Conservation (phyloP, 1,140 invertebrate species). For the Bathynomus jamesi region DNA sequence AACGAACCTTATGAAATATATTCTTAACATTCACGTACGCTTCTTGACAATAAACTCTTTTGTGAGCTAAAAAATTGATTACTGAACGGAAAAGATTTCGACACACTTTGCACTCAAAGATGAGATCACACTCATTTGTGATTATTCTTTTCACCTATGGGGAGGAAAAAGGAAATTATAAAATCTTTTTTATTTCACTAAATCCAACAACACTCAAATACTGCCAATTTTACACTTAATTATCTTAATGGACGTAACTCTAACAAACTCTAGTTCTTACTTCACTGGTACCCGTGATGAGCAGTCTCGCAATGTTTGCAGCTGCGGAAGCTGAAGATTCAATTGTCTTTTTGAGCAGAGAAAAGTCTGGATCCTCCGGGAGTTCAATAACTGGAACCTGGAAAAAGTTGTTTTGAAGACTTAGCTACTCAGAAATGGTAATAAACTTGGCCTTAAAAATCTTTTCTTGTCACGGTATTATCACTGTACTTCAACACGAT, state of each 20-base stretch:
- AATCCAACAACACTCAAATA: neutral
- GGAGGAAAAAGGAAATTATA: no score
- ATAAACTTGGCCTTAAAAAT: no score
- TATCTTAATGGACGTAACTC: neutral
- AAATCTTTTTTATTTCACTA: no score
- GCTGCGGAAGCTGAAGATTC: slow-evolving; percentile 19
- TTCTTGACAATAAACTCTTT: slow-evolving; percentile 60
- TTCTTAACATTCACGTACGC: neutral
- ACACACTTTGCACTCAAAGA: slow-evolving; percentile 77
- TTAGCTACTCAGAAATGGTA: no score
- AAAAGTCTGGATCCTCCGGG: slow-evolving; percentile 32
- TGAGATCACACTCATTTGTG: slow-evolving; percentile 66
- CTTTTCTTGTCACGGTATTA: no score
- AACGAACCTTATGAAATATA: neutral
- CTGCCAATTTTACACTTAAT: neutral
- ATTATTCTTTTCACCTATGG: slow-evolving; percentile 61
- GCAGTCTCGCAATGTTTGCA: slow-evolving; percentile 19
- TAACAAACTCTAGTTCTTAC: slow-evolving; percentile 5
- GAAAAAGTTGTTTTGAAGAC: no score
- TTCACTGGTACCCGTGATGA: slow-evolving; percentile 25
- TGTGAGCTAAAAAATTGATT: slow-evolving; percentile 74
- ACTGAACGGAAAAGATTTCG: slow-evolving; percentile 72
- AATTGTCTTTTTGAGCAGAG: slow-evolving; percentile 22
- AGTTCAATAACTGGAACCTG: slow-evolving; percentile 22
- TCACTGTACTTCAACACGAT: no score